Evolutionary conservation across 2,888 invertebrate genomes (phyloP).

Genomic region (Steinernema scapterisci): DNA sequence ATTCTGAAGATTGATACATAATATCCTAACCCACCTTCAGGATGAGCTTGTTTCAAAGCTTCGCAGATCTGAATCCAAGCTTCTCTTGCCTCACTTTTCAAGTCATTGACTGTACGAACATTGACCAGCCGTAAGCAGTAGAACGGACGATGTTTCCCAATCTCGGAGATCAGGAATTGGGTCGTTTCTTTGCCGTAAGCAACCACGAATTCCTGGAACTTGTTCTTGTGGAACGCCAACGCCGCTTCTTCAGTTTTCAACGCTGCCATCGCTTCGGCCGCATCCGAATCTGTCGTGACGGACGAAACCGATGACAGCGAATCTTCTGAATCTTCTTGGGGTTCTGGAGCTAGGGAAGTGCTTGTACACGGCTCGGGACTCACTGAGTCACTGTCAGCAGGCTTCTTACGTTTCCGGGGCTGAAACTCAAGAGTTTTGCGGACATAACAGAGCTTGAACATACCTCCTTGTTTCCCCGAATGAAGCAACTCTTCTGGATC

Average conservation of each 20-base stretch:
- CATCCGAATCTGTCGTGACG: not conserved
- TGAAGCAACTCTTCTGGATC: not conserved
- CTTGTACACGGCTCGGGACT: no score
- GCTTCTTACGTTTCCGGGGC: not conserved
- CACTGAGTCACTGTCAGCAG: no score
- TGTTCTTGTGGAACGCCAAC: no score
- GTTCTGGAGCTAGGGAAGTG: no score
- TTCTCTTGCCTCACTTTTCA: not conserved
- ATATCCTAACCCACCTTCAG: not conserved
- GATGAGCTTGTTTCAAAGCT: not conserved
- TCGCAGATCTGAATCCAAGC: not conserved
- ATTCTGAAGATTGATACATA: no score
- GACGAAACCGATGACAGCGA: not conserved
- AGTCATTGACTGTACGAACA: not conserved
- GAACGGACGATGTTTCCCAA: not conserved
- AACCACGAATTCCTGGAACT: no score
- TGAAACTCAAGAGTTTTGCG: no score
- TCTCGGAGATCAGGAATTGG: not conserved
- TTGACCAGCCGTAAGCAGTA: not conserved
- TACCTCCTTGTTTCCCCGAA: no score
- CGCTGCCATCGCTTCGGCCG: not conserved
- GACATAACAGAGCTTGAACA: no score
- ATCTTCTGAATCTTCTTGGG: not conserved
- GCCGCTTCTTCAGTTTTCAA: no score
- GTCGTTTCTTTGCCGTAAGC: not conserved